phyloP scores from a whole-genome alignment of 2,888 invertebrate genomes.

The Drosophila pseudotakahashii region DNA sequence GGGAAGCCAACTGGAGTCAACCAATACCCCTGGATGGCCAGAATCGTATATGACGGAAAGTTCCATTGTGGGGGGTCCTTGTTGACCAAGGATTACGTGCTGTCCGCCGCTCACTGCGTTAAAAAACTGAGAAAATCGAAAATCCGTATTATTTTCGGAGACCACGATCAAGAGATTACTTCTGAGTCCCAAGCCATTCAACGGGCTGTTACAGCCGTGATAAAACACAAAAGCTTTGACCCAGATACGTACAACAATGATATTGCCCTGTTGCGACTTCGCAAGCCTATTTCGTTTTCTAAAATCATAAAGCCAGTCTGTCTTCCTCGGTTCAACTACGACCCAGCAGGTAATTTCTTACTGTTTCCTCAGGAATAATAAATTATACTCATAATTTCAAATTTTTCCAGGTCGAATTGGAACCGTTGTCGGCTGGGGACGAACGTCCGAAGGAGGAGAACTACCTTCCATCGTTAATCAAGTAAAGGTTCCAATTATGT shows the following conservation, averaged over 20 bases:
- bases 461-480: constrained; percentile 92
- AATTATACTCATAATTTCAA: not conserved
- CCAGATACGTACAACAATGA: constrained; percentile 94
- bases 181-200: constrained; percentile 92
- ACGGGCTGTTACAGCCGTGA: constrained; percentile 91
- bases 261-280: constrained; percentile 90
- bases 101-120: constrained; percentile 95
- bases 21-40: constrained; percentile 94
- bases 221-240: constrained; percentile 93
- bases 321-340: constrained; percentile 86
- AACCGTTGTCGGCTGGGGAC: constrained; percentile 94
- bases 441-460: constrained; percentile 92
- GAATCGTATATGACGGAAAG: constrained; percentile 93
- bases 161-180: constrained; percentile 92
- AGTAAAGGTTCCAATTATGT: constrained; percentile 93
- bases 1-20: constrained; percentile 92
- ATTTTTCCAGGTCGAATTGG: constrained; percentile 85
- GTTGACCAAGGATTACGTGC: constrained; percentile 92
- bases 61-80: constrained; percentile 95
- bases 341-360: constrained; percentile 85
- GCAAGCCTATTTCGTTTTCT: constrained; percentile 91
- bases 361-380: not conserved
- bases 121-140: constrained; percentile 90
- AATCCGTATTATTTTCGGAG: constrained; percentile 92
- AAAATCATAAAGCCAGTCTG: constrained; percentile 88